Evolutionary conservation across 2,888 invertebrate species (phyloP).

Genomic region (Dilophus febrilis): DNA sequence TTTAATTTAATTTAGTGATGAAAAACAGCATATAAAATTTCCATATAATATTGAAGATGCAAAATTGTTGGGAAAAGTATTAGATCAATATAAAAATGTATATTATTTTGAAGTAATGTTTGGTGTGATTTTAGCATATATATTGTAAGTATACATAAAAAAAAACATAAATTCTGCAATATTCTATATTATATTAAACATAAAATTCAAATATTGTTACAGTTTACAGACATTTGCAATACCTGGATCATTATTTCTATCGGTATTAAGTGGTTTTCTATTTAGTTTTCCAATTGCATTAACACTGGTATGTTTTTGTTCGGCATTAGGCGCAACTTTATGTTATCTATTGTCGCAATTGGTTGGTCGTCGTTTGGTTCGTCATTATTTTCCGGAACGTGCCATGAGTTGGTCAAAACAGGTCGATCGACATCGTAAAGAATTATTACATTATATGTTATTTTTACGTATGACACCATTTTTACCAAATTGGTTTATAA

Average conservation of each 20-base stretch:
- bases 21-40: slow-evolving; percentile 68
- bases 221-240: slow-evolving; percentile 99
- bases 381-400: slow-evolving; percentile 74
- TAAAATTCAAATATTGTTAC: slow-evolving; percentile 13
- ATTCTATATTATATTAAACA: no score
- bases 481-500: slow-evolving; percentile 98
- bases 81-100: slow-evolving; percentile 82
- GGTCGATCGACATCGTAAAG: slow-evolving; percentile 70
- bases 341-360: slow-evolving; percentile 89
- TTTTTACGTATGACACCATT: slow-evolving; percentile 95
- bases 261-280: slow-evolving; percentile 90
- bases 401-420: slow-evolving; percentile 71
- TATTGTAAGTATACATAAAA: slow-evolving; percentile 76
- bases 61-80: slow-evolving; percentile 76
- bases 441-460: slow-evolving; percentile 89
- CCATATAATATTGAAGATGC: slow-evolving; percentile 93
- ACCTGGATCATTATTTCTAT: slow-evolving; percentile 95
- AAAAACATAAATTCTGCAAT: no score
- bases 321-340: slow-evolving; percentile 85
- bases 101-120: slow-evolving; percentile 83
- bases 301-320: slow-evolving; percentile 78
- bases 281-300: slow-evolving; percentile 88
- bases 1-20: slow-evolving; percentile 42
- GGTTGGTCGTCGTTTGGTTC: slow-evolving; percentile 69
- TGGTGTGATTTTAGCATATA: slow-evolving; percentile 78